These are phyloP conservation scores for Lagocephalus sceleratus DNA, from an alignment of 2,797 vertebrate species.

Conservation along the genomic window DNA sequence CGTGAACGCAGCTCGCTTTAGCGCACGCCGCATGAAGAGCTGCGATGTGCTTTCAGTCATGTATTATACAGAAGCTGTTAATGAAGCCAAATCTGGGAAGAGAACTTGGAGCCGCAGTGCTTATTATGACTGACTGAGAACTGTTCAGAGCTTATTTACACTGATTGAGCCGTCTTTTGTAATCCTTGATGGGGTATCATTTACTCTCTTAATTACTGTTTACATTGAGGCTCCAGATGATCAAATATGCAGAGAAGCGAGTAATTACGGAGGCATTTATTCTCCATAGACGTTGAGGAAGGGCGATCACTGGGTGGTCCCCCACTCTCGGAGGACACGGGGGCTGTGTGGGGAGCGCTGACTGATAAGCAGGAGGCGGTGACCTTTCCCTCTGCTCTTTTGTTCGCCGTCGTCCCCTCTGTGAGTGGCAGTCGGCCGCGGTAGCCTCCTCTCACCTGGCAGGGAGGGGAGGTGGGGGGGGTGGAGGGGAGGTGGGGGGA, in stretches of 20 bases:
- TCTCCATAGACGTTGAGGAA: conserved; percentile 3
- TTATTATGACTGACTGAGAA: conserved; percentile 10
- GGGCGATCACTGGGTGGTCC: conserved; percentile 46
- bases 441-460: conserved; percentile 23
- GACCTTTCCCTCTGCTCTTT: conserved; percentile 75
- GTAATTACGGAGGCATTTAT: conserved; percentile 26
- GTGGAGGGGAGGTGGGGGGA: conserved; percentile 4
- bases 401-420: conserved; percentile 56
- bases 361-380: conserved; percentile 62
- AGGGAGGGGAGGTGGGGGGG: conserved; percentile 3
- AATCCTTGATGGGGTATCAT: conserved; percentile 39
- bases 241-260: conserved; percentile 44
- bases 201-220: conserved; percentile 55
- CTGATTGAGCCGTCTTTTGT: conserved; percentile 31
- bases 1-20: no score
- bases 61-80: conserved; percentile 10
- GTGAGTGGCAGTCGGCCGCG: conserved; percentile 54
- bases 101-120: conserved; percentile 3
- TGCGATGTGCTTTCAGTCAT: conserved; percentile 43
- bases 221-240: conserved; percentile 28
- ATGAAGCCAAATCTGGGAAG: background rate
- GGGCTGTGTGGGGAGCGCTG: conserved; percentile 29
- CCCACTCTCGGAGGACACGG: conserved; percentile 17
- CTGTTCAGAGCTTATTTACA: conserved; percentile 15
- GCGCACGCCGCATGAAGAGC: conserved; percentile 18